Base-by-base conservation (phyloP, 2,888 invertebrate genomes). In the Meiosimyza platycephala region DNA sequence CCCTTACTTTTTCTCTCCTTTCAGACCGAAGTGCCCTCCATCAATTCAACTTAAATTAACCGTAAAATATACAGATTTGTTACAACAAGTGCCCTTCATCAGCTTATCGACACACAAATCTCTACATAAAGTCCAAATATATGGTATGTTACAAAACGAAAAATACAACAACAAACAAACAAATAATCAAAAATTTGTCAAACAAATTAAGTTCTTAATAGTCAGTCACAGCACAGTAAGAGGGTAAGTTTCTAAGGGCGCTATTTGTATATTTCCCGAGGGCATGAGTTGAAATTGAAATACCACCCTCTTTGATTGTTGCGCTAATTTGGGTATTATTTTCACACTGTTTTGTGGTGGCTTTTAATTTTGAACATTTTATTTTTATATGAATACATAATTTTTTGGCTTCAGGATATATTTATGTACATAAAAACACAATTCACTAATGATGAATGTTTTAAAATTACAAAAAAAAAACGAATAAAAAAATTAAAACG, bases 11-110 rank as follows among this genome's bases (percentile, higher is more conserved):
- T 7, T 40, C 40, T 9, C 40, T 40, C 9, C 9, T 9, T 40
- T 40, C 40, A 40, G 28, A 65, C 13, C n/a, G 60, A 47, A 59
- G 60, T 51, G 48, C 51, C 59, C 50, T 59, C 48, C 28, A 74
- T 76, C 85, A 84, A 84, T 84, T 84, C 80, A 79, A 78, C 81
- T 81, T 82, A 85, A 84, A 85, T 85, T 85, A 85, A 82, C 81
- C 83, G 80, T 85, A 79, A 84, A 84, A 85, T 83, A 67, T 72
- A 66, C 50, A 52, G 82, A 84, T 82, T 83, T 81, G 77, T 76
- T 77, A 78, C 77, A 82, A 76, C 77, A 77, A 79, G 77, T 75
- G 78, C 69, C 74, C 74, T 74, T 78, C 76, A 79, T 78, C 76
- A 78, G 65, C 70, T 69, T 75, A 75, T 72, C 75, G 68, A 57